Base-by-base conservation (phyloP, 2,888 invertebrate genomes). In the Danaus chrysippus region DNA sequence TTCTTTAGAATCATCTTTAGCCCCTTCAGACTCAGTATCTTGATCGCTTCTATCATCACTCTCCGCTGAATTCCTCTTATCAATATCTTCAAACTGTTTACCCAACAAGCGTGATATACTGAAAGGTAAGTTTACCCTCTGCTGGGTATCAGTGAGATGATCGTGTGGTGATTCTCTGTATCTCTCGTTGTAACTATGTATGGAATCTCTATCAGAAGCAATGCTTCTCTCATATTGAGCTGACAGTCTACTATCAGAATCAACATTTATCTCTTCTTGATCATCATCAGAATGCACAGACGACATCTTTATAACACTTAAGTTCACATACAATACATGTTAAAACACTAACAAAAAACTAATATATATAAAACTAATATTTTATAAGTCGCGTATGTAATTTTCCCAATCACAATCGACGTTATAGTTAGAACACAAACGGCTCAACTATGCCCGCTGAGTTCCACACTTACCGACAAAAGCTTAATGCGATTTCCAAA, bases 101-200 rank as follows among this genome's bases (percentile, higher is more conserved):
- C 95, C 95, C 76, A 95, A 87, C 74, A 96, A 91, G 76, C 96
- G 93, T 43, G 95, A 96, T 92, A 96, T 96, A 84, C 96, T 96
- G 88, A 96, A 96, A 63, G 96, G 95, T 71, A 96, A 77, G 52
- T 92, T 92, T 54, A 92, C 92, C 75, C 92, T 92, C 67, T 81
- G 92, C 73, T 83, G 92, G 15, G 89, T 91, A 72, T 77, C 91
- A 65, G 81, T 91, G 81, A 90, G 89, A 65, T 92, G 92, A n/a
- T 83, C 87, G 68, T 83, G 87, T 0, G 91, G 90, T 1, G 91
- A 90, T 77, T 93, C 87, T 42, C 77, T 86, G 66, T 88, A 90
- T 71, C 87, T 81, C 62, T 83, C 88, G 62, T 91, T 85, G 71
- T 84, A 91, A 71, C 92, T 93, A 64, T 92, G 92, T 65, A 93